Percentiles rank a stretch among this genome's conserved stretches.
Evolutionary conservation across 2,888 invertebrate genomes (phyloP).

Genomic region (Lumbricus terrestris): DNA sequence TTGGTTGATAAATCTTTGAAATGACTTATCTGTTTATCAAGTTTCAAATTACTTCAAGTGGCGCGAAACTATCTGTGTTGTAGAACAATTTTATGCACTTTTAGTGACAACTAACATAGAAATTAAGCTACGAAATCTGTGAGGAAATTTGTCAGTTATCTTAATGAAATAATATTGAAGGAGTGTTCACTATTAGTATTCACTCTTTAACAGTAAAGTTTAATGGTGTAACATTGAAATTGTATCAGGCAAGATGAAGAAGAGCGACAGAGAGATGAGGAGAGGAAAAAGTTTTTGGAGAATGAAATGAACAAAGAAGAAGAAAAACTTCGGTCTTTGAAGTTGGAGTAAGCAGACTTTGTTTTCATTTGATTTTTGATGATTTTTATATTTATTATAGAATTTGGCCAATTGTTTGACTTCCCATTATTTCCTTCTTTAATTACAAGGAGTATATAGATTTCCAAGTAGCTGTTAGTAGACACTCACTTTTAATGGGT

Average conservation of each 20-base stretch:
- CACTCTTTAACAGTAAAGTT: not conserved
- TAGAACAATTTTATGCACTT: constrained; percentile 59
- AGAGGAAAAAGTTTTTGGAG: constrained; percentile 18
- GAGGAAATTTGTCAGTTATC: not conserved
- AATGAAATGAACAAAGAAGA: constrained; percentile 23
- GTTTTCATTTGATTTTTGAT: not conserved
- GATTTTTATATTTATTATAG: not conserved
- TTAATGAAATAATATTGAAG: not conserved
- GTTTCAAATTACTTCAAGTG: not conserved
- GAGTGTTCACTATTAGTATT: too few species aligned
- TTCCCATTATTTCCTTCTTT: too few species aligned
- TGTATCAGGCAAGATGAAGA: constrained; percentile 16
- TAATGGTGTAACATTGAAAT: not conserved
- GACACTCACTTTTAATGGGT: too few species aligned
- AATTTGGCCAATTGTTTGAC: not conserved
- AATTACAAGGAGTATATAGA: too few species aligned
- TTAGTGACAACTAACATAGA: not conserved
- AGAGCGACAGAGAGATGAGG: constrained; percentile 5
- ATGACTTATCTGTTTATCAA: too few species aligned
- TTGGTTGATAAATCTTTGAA: too few species aligned
- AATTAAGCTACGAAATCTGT: not conserved
- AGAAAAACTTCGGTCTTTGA: constrained; percentile 18
- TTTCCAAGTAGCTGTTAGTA: too few species aligned
- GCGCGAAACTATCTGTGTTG: not conserved
- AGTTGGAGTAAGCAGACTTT: constrained; percentile 5